Evolutionary conservation across 2,797 vertebrate genomes (phyloP), one percentile per base, ranked within the genome.

Genomic region (Pogonophryne albipinna): DNA sequence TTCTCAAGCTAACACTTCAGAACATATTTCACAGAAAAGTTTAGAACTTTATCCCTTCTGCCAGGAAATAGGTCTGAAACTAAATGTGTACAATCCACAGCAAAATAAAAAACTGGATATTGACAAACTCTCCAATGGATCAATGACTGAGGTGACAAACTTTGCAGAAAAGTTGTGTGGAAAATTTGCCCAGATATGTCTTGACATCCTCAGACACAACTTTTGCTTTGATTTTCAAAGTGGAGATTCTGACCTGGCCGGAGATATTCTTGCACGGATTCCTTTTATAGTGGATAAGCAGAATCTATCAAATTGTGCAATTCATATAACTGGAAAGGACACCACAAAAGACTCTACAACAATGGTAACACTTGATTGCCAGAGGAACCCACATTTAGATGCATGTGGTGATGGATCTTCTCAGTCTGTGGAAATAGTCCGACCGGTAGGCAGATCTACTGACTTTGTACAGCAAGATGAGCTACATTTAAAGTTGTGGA

Each of bases 91-190:
- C 51, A 6, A 2, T 1, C 10, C 23, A 23, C 23, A 23, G 23
- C 23, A 23, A 23, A 23, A 23, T 23, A 15, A 42, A 57, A 80
- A 59, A 56, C 16, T 81, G 16, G 53, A 78, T 1, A 10, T 83
- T 19, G 63, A 13, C 20, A 76, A 16, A 53, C 13, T 83, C 71
- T 78, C 78, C 27, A 84, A 76, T 44, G 80, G 74, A 38, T 65
- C 67, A 13, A 69, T 86, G 56, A 62, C 23, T n/a, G 84, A 83
- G 66, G 74, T 86, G 11, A 27, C 51, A 17, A 56, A 66, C 51
- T 85, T 83, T 66, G 71, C 74, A 46, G 60, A 85, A 59, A 19
- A 14, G 57, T 52, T 86, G 60, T 83, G 78, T 69, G 80, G 84
- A n/a, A 78, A 64, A 46, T 86, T 70, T 83, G 68, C 78, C 15